phyloP scores from a whole-genome alignment of 2,797 vertebrate genomes.

The Hoplostethus atlanticus region DNA sequence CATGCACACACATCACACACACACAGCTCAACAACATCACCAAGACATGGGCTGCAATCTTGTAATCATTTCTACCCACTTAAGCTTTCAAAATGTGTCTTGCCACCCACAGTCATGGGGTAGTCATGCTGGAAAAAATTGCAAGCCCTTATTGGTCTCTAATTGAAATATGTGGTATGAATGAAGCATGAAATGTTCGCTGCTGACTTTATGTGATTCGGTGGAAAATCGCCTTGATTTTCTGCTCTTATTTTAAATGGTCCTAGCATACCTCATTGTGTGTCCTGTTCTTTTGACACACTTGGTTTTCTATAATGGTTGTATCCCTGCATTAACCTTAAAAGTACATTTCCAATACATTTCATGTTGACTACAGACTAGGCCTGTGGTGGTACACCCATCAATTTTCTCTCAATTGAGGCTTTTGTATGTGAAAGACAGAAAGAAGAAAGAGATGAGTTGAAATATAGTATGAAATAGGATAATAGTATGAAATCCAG shows the following conservation, averaged over 20 bases:
- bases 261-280: neutral
- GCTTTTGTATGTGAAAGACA: neutral
- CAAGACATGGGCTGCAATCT: neutral
- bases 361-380: neutral
- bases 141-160: conserved; percentile 30
- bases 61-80: neutral
- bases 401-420: neutral
- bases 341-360: neutral
- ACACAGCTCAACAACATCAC: neutral
- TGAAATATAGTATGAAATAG: too few relatives aligned
- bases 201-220: conserved; percentile 17
- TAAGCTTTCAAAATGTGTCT: conserved; percentile 18
- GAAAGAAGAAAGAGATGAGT: too few relatives aligned
- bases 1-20: neutral
- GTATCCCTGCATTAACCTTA: conserved; percentile 25
- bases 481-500: too few relatives aligned
- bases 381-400: neutral
- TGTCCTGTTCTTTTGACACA: conserved; percentile 29
- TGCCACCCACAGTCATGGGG: conserved; percentile 21
- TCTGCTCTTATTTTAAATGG: conserved; percentile 39
- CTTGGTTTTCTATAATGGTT: neutral
- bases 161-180: conserved; percentile 56
- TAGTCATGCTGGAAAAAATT: conserved; percentile 21
- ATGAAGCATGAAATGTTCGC: conserved; percentile 3
- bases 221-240: conserved; percentile 21